Evolutionary conservation across 2,113 vertebrate genomes (phyloP).

Genomic region (Epinephelus cyanopodus): DNA sequence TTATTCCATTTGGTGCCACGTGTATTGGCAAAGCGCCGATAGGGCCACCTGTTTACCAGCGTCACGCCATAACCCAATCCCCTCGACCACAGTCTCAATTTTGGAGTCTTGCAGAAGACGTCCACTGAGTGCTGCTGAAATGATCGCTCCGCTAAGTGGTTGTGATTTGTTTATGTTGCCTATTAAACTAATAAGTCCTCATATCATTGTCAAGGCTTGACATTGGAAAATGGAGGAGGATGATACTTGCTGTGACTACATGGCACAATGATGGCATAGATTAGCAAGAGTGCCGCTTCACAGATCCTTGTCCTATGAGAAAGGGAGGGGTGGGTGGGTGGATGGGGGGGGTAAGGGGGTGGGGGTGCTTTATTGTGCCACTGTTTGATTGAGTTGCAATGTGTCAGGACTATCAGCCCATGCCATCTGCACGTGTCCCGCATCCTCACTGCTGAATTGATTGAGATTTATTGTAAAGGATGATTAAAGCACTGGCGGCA

Average conservation of each 20-base stretch:
- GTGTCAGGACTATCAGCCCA: slow-evolving; percentile 76
- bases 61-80: slow-evolving; percentile 47
- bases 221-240: slow-evolving; percentile 61
- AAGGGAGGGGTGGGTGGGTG: neutral
- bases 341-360: neutral
- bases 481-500: slow-evolving; percentile 74
- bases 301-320: slow-evolving; percentile 64
- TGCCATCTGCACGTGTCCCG: slow-evolving; percentile 75
- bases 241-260: slow-evolving; percentile 69
- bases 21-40: slow-evolving; percentile 65
- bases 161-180: slow-evolving; percentile 81
- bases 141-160: slow-evolving; percentile 74
- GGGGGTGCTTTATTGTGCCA: slow-evolving; percentile 54
- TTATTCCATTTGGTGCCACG: slow-evolving; percentile 71
- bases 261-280: slow-evolving; percentile 66
- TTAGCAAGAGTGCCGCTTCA: slow-evolving; percentile 70
- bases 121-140: slow-evolving; percentile 68
- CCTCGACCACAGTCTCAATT: slow-evolving; percentile 55
- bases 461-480: slow-evolving; percentile 80
- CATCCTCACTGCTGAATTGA: slow-evolving; percentile 68
- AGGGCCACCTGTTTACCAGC: slow-evolving; percentile 77
- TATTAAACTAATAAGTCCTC: slow-evolving; percentile 78
- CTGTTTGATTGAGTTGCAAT: slow-evolving; percentile 76
- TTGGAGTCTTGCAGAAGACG: slow-evolving; percentile 59
- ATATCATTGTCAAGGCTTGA: slow-evolving; percentile 70